Evolutionary conservation across 2,113 vertebrate genomes (phyloP), one percentile per base, ranked within the genome.

Genomic region (Anarrhichthys ocellatus): DNA sequence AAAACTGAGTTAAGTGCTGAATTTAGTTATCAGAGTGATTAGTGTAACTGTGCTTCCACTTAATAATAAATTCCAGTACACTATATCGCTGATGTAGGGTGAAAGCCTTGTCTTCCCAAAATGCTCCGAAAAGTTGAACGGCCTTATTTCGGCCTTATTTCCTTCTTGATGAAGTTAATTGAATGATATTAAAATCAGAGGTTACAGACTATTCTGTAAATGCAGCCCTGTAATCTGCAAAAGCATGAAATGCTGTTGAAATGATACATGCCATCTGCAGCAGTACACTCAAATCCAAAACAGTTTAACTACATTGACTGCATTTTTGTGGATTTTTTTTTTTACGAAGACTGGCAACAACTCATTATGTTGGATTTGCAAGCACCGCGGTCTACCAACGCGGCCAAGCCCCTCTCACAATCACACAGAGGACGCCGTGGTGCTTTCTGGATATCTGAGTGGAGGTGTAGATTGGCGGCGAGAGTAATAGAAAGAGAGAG

Each of bases 311-410:
- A 59, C 61, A 78, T 2, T 46, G 64, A 50, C 64, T 76, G 76
- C 61, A 84, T 82, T 89, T 82, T 78, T 89, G 80, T 82, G 87
- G 83, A 85, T 86, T 74, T 73, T 72, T 29, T 29, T 29, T 76
- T 78, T 75, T 65, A 74, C 73, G 65, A 69, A 83, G 70, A 36
- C 76, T 86, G 70, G 76, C 76, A 80, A 77, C 70, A 90, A 85
- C 18, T 87, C 70, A 81, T 90, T 79, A 83, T 80, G 32, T 72
- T 85, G 62, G 69, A 73, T 87, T 84, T 76, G 56, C 38, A 13
- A 83, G 72, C 42, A 22, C 61, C 58, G 81, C 58, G 62, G 84
- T 86, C 74, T 85, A 69, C 61, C 78, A 76, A 13, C 38, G 62
- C 75, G 77, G 84, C 78, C 80, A 64, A 78, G 72, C 61, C 52